These are phyloP conservation scores for Sorex araneus DNA, from an alignment of 2,113 vertebrate genomes.

Conservation along the genomic window DNA sequence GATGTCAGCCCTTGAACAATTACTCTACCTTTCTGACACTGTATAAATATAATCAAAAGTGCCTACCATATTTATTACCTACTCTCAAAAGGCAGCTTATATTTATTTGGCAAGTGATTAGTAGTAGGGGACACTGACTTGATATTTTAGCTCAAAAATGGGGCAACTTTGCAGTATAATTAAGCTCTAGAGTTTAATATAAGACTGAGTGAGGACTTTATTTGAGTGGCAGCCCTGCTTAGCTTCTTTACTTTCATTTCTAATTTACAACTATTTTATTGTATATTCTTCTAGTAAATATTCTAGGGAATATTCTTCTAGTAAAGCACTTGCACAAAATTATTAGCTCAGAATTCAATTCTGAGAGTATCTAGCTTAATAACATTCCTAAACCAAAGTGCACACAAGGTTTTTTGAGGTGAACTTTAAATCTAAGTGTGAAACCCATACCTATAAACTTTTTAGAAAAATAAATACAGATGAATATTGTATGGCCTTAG, in stretches of 20 bases:
- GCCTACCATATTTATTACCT: not conserved
- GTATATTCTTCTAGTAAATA: too few relatives aligned
- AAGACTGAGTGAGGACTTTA: not conserved
- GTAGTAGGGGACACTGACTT: not conserved
- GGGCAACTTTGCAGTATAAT: not conserved
- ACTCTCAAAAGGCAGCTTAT: not conserved
- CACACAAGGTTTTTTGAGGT: not conserved
- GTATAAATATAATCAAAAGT: not conserved
- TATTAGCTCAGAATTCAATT: not conserved
- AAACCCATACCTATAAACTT: not conserved
- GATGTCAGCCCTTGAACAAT: not conserved
- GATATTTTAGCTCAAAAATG: not conserved
- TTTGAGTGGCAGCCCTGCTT: not conserved
- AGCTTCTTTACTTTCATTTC: not conserved
- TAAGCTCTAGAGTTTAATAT: not conserved
- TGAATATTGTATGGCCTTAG: not conserved
- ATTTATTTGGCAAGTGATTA: not conserved
- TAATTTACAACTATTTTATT: not conserved
- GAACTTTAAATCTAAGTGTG: not conserved
- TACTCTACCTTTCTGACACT: not conserved
- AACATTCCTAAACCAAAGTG: not conserved
- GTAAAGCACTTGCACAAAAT: not conserved
- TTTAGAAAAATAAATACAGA: not conserved
- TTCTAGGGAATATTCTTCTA: too few relatives aligned
- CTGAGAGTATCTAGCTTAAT: not conserved